Evolutionary conservation across 1,140 invertebrate genomes (phyloP).

Genomic region (Drosophila sechellia): DNA sequence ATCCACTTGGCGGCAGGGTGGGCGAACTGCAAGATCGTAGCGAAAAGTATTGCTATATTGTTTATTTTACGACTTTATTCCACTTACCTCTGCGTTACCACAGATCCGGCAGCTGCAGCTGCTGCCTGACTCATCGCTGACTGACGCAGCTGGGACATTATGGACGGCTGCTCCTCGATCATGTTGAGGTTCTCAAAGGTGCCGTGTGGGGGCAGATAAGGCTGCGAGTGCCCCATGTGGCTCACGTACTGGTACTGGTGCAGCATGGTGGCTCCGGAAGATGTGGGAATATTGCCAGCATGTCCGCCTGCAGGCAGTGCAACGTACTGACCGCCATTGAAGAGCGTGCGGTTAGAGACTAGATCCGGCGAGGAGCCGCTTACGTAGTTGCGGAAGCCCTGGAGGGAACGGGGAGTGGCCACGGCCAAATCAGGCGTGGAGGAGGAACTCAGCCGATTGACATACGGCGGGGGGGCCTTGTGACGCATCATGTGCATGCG

Average conservation of each 20-base stretch:
- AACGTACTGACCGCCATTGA: slow-evolving; percentile 83
- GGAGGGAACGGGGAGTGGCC: slow-evolving; percentile 85
- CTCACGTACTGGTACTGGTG: slow-evolving; percentile 81
- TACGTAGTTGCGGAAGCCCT: slow-evolving; percentile 87
- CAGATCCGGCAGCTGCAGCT: slow-evolving; percentile 46
- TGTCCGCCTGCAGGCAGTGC: slow-evolving; percentile 38
- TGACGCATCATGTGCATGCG: slow-evolving; percentile 88
- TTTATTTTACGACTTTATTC: too few relatives aligned
- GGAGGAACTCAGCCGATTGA: slow-evolving; percentile 89
- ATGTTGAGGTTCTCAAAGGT: slow-evolving; percentile 89
- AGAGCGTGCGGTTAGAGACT: slow-evolving; percentile 88
- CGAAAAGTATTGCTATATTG: not conserved
- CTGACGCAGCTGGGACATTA: slow-evolving; percentile 81
- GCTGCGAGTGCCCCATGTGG: slow-evolving; percentile 85
- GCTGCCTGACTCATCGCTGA: slow-evolving; percentile 75
- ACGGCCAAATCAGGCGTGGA: slow-evolving; percentile 93
- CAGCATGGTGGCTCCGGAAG: slow-evolving; percentile 73
- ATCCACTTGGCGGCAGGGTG: slow-evolving; percentile 68
- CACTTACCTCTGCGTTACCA: slow-evolving; percentile 50
- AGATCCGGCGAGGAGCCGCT: slow-evolving; percentile 91
- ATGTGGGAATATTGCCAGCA: slow-evolving; percentile 68
- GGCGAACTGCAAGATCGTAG: slow-evolving; percentile 48
- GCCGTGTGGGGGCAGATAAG: slow-evolving; percentile 86
- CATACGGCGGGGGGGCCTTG: slow-evolving; percentile 93
- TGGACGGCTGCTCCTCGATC: slow-evolving; percentile 85